Conservation (phyloP, 2,888 invertebrate genomes). For the Pseudeuparius sepicola region DNA sequence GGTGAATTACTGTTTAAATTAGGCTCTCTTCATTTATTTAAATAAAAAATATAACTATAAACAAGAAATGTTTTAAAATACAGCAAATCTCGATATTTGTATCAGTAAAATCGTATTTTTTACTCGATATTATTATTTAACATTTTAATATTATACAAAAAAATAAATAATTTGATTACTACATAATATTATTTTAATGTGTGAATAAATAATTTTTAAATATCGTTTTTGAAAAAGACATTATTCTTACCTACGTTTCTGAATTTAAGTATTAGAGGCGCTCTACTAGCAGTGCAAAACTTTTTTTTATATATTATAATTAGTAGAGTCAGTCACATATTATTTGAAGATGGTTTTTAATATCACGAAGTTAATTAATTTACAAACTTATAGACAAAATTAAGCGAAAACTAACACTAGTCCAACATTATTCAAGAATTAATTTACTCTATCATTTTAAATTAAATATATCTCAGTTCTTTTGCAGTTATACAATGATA, state of each 20-base stretch:
- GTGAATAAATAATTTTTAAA: background rate
- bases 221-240: background rate
- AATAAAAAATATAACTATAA: no score
- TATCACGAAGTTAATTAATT: conserved; percentile 37
- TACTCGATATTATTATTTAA: no score
- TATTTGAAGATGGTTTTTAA: conserved; percentile 34
- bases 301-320: conserved; percentile 28
- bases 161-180: background rate
- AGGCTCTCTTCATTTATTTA: no score
- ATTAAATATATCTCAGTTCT: conserved; percentile 34
- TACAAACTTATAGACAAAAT: no score
- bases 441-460: conserved; percentile 32
- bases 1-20: no score
- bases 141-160: conserved; percentile 1
- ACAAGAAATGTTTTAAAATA: no score
- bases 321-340: conserved; percentile 35
- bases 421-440: no score
- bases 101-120: no score
- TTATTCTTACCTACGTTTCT: no score
- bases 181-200: conserved; percentile 1
- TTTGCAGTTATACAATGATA: conserved; percentile 35
- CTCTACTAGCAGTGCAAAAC: conserved; percentile 36
- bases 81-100: no score
- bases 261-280: conserved; percentile 27
- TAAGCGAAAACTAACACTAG: no score